Conservation (phyloP, 2,888 invertebrate species). For the Parnassius glacialis region DNA sequence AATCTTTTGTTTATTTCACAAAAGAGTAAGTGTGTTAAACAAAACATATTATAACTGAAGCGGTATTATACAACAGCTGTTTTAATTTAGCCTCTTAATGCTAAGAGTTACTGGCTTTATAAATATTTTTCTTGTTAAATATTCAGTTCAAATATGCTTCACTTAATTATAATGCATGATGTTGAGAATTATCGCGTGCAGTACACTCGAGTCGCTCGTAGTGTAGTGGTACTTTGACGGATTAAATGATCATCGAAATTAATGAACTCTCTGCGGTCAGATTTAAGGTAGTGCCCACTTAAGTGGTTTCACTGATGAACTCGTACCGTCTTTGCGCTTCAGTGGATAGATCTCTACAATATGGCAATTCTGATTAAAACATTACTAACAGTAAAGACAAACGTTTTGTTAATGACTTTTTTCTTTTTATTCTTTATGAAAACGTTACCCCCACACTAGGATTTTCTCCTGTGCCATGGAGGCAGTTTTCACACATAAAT, state of each 20-base stretch:
- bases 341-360: background rate
- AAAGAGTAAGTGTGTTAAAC: no score
- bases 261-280: slow-evolving; percentile 16
- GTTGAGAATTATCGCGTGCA: slow-evolving; percentile 9
- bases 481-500: no score
- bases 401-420: no score
- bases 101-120: background rate
- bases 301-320: slow-evolving; percentile 1
- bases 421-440: no score
- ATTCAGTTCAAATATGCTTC: background rate
- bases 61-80: background rate
- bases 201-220: slow-evolving; percentile 5
- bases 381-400: no score
- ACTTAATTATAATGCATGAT: slow-evolving; percentile 15
- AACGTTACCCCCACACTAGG: no score
- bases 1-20: no score
- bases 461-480: no score
- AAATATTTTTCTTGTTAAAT: slow-evolving; percentile 1
- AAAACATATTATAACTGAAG: no score
- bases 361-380: no score
- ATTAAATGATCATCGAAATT: slow-evolving; percentile 23
- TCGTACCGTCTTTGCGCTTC: background rate
- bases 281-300: slow-evolving; percentile 10
- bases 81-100: no score
- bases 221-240: slow-evolving; percentile 14